Conservation (phyloP, 2,113 vertebrate species). For the Cheilinus undulatus region DNA sequence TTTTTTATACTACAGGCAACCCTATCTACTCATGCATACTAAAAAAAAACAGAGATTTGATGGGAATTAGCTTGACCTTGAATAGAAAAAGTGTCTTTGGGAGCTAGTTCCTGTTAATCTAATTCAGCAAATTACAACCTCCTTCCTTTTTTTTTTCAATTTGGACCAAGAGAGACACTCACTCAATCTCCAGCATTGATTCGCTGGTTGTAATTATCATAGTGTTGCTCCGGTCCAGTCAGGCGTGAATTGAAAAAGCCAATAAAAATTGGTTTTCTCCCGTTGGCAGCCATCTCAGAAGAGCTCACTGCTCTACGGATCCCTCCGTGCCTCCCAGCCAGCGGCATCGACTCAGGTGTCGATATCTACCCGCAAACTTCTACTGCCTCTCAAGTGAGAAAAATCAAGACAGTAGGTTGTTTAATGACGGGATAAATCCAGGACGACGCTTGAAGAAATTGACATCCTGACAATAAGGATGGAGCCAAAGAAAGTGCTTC, state of each 20-base stretch:
- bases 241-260: conserved; percentile 63
- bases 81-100: background rate
- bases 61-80: conserved; percentile 9
- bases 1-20: too few species aligned
- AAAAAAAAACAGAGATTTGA: too few species aligned
- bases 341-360: conserved; percentile 55
- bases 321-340: conserved; percentile 41
- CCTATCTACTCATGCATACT: too few species aligned
- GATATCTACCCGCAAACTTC: conserved; percentile 69
- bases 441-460: conserved; percentile 67
- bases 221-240: conserved; percentile 47
- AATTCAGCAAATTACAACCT: conserved; percentile 2
- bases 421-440: conserved; percentile 78
- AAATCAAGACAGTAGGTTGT: conserved; percentile 65
- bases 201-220: conserved; percentile 63
- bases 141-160: conserved; percentile 8
- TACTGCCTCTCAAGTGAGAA: conserved; percentile 63
- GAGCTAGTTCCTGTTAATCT: background rate
- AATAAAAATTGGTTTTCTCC: conserved; percentile 62
- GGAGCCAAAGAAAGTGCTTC: conserved; percentile 48
- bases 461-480: conserved; percentile 64
- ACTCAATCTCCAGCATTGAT: conserved; percentile 51
- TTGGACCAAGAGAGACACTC: conserved; percentile 23
- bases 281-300: conserved; percentile 40
- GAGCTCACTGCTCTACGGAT: conserved; percentile 38